phyloP scores from a whole-genome alignment of 92 coral and sea anemone species.

The Palythoa grandis region DNA sequence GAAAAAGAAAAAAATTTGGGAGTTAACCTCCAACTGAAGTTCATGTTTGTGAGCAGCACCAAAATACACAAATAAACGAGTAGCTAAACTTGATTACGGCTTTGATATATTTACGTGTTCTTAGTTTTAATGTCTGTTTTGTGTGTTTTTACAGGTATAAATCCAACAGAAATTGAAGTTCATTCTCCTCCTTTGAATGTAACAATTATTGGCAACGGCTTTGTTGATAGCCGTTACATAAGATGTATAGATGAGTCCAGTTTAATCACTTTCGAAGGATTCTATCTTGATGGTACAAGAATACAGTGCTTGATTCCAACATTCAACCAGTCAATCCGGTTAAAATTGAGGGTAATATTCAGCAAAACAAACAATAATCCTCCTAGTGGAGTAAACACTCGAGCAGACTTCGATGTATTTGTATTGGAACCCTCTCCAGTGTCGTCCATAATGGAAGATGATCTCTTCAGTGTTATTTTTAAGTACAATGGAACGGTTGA shows the following conservation, averaged over 20 bases:
- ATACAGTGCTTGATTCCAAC: conserved; percentile 5
- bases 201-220: background rate
- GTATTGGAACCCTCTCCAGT: background rate
- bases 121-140: background rate
- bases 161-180: background rate
- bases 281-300: background rate
- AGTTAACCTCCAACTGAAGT: no score
- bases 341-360: background rate
- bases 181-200: background rate
- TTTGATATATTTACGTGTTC: background rate
- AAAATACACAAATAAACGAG: background rate
- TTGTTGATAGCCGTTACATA: background rate
- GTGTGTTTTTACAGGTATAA: background rate
- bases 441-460: background rate
- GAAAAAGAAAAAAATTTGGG: no score
- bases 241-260: background rate
- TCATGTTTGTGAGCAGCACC: no score
- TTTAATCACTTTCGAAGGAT: background rate
- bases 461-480: background rate
- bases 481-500: background rate
- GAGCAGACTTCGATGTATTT: background rate
- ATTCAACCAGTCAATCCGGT: conserved; percentile 3
- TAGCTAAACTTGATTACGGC: background rate
- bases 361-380: background rate
- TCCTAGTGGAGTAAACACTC: background rate